These are phyloP conservation scores for Hormaphis cornu DNA, from an alignment of 1,140 invertebrate species.

Conservation along the genomic window DNA sequence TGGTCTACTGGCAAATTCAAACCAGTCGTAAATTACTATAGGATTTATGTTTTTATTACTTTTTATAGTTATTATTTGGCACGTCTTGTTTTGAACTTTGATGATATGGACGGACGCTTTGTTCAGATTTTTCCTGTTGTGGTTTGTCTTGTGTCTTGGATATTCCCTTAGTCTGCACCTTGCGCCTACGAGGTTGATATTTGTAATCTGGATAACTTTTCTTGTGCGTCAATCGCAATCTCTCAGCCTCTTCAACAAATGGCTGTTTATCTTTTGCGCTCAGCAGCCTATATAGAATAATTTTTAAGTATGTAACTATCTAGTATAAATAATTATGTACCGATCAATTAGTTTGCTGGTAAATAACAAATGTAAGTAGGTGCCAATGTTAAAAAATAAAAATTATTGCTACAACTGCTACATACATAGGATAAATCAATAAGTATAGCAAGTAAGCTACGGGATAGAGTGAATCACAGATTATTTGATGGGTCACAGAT, in stretches of 20 bases:
- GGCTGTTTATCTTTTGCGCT: conserved; percentile 69
- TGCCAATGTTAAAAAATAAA: no score
- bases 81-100: not conserved
- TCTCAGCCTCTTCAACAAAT: conserved; percentile 84
- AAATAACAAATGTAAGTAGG: no score
- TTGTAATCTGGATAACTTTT: conserved; percentile 87
- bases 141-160: not conserved
- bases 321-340: no score
- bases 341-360: no score
- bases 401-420: no score
- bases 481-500: no score
- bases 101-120: not conserved
- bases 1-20: no score
- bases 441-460: no score
- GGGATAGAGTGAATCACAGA: no score
- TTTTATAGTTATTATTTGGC: not conserved
- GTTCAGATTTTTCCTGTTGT: not conserved
- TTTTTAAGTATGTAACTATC: not conserved
- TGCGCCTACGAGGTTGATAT: conserved; percentile 40
- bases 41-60: no score
- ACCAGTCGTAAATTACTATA: no score
- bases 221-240: conserved; percentile 76
- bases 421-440: no score
- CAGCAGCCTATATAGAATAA: conserved; percentile 53
- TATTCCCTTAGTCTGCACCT: conserved; percentile 32